A percentile compares a stretch with the other conserved stretches of the same genome.
phyloP scores from a whole-genome alignment of 2,888 invertebrate genomes.

The Erpobdella octoculata region DNA sequence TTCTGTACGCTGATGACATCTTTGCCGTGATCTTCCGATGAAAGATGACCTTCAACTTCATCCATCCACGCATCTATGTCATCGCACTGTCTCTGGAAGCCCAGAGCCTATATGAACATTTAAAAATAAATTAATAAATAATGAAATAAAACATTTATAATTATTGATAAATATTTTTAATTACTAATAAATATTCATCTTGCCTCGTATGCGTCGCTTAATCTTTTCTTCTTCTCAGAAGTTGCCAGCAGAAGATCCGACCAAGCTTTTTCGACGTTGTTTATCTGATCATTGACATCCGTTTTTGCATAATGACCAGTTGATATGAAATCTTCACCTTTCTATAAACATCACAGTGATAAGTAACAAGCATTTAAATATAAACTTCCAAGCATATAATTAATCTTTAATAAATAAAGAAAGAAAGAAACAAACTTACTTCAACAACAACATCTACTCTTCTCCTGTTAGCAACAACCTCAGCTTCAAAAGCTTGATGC shows the following conservation, averaged over 20 bases:
- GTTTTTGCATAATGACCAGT: conserved; percentile 78
- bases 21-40: conserved; percentile 72
- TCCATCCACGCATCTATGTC: conserved; percentile 90
- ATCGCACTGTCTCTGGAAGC: conserved; percentile 78
- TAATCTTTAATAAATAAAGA: too few relatives aligned
- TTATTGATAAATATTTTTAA: too few relatives aligned
- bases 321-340: conserved; percentile 57
- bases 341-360: conserved; percentile 40
- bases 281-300: conserved; percentile 73
- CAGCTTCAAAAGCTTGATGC: conserved; percentile 89
- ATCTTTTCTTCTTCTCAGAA: conserved; percentile 70
- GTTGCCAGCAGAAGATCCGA: conserved; percentile 73
- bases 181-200: too few relatives aligned
- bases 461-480: conserved; percentile 78
- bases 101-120: conserved; percentile 60
- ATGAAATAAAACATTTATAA: neutral
- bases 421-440: conserved; percentile 14
- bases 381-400: too few relatives aligned
- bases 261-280: conserved; percentile 80
- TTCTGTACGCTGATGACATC: conserved; percentile 78
- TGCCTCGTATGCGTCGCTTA: conserved; percentile 78
- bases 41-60: conserved; percentile 70
- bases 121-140: neutral
- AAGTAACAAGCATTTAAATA: too few relatives aligned
- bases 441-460: conserved; percentile 68